Conservation (phyloP, 1,140 invertebrate genomes). For the Pogonomyrmex barbatus region DNA sequence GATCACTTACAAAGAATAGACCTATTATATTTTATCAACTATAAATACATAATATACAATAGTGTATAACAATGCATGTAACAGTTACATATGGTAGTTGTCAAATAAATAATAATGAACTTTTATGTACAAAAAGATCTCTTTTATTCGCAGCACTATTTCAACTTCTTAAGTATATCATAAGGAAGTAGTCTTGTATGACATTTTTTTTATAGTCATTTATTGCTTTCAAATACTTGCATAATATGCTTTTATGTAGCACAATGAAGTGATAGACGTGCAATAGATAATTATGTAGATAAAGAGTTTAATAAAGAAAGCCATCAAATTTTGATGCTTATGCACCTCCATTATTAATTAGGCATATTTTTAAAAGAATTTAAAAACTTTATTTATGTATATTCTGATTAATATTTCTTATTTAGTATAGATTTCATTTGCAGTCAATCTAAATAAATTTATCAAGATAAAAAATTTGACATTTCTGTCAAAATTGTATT, state of each 20-base stretch:
- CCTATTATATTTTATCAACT: slow-evolving; percentile 4
- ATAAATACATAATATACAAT: background rate
- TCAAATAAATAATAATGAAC: slow-evolving; percentile 40
- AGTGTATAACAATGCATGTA: slow-evolving; percentile 26
- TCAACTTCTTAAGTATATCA: slow-evolving; percentile 10
- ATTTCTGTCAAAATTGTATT: no score
- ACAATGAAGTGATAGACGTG: background rate
- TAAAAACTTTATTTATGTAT: background rate
- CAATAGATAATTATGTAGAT: background rate
- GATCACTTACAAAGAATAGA: no score
- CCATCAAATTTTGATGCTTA: background rate
- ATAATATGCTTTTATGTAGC: background rate
- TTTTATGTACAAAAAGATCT: background rate
- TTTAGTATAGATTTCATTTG: background rate
- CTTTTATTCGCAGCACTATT: slow-evolving; percentile 26
- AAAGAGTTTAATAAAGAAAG: background rate
- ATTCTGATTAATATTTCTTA: background rate
- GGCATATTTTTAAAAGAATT: background rate
- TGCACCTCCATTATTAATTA: slow-evolving; percentile 7
- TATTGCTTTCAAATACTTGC: slow-evolving; percentile 14
- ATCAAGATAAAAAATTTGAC: no score
- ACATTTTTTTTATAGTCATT: slow-evolving; percentile 3
- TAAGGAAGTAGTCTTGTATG: background rate
- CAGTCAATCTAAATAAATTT: background rate
- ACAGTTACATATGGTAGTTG: slow-evolving; percentile 2